Percentiles rank a stretch among this genome's conserved stretches.
Evolutionary conservation across 2,113 vertebrate genomes (phyloP).

Genomic region (Psilopogon haemacephalus): DNA sequence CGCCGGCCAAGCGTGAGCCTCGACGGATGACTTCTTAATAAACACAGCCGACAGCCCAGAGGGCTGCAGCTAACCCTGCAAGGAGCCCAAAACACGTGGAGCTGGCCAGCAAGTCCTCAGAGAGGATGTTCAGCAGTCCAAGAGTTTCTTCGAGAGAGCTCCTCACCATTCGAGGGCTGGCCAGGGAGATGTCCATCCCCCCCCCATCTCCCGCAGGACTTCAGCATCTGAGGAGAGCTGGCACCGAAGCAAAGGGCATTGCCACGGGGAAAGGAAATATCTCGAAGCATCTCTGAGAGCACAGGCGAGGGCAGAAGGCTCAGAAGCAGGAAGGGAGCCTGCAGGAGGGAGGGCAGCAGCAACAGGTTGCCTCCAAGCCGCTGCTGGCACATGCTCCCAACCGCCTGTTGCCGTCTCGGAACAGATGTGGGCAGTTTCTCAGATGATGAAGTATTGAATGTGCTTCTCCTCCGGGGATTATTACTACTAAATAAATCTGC

Average conservation of each 20-base stretch:
- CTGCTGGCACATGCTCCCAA: constrained; percentile 32
- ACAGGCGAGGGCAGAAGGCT: not conserved
- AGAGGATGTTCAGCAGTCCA: not conserved
- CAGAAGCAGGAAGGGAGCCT: not conserved
- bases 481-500: constrained; percentile 64
- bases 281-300: not conserved
- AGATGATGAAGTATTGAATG: constrained; percentile 66
- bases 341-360: not conserved
- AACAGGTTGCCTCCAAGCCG: constrained; percentile 31
- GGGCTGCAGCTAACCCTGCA: not conserved
- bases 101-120: fast-evolving
- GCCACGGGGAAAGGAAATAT: not conserved
- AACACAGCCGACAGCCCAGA: not conserved
- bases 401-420: constrained; percentile 47
- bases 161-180: fast-evolving
- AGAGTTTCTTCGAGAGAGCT: not conserved
- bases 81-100: not conserved
- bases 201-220: not conserved
- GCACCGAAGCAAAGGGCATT: fast-evolving
- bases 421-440: constrained; percentile 69
- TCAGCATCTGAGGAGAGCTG: not conserved
- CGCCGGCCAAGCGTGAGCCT: not conserved
- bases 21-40: not conserved
- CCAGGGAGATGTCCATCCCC: fast-evolving
- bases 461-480: constrained; percentile 69